These are phyloP conservation scores for Drosophila prolongata DNA, from an alignment of 2,888 invertebrate species.

Conservation along the genomic window DNA sequence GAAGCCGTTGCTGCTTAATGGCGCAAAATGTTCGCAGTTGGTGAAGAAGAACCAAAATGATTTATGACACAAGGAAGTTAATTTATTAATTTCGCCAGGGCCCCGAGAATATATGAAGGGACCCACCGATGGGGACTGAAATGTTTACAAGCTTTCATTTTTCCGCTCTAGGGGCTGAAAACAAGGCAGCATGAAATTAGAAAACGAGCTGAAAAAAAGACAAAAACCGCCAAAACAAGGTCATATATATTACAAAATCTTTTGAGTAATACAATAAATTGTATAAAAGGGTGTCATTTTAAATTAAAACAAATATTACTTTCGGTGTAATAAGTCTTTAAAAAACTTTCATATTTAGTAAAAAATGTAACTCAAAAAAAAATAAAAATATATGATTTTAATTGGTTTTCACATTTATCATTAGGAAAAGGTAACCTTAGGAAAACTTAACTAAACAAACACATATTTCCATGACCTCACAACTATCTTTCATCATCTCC, in stretches of 20 bases:
- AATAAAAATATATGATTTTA: too few species aligned
- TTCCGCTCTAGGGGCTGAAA: constrained; percentile 24
- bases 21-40: constrained; percentile 78
- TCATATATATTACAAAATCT: constrained; percentile 52
- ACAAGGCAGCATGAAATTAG: constrained; percentile 64
- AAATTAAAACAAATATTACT: background rate
- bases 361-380: too few species aligned
- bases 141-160: constrained; percentile 65
- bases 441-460: background rate
- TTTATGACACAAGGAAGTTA: constrained; percentile 80
- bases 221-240: constrained; percentile 65
- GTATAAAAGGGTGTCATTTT: background rate
- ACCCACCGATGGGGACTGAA: constrained; percentile 33
- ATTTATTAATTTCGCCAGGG: constrained; percentile 75
- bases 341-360: too few species aligned
- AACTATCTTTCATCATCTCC: constrained; percentile 7
- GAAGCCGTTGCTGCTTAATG: constrained; percentile 73
- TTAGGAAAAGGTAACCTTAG: background rate
- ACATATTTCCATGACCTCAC: background rate
- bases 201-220: constrained; percentile 15
- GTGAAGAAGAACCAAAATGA: constrained; percentile 69
- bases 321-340: background rate
- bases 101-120: constrained; percentile 41
- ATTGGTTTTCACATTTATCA: too few species aligned
- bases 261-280: background rate